A percentile compares a stretch with the other conserved stretches of the same genome.
Conservation (phyloP, 2,888 invertebrate genomes). For the Drepana falcataria region DNA sequence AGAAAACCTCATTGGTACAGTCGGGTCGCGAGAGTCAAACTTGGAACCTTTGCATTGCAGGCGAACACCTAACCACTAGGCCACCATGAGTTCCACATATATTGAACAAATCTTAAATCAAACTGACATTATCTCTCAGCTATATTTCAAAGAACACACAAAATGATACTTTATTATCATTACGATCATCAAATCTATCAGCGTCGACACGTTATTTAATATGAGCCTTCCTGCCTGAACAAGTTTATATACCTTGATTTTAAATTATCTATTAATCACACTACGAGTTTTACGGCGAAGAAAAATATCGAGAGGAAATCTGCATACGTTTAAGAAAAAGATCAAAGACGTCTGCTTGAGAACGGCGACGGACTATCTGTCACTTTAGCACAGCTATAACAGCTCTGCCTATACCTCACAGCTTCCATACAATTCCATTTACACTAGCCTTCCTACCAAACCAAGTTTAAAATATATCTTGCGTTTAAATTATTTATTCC, state of each 20-base stretch:
- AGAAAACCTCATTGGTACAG: too few relatives aligned
- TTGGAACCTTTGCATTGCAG: too few relatives aligned
- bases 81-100: not conserved
- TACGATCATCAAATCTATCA: conserved; percentile 34
- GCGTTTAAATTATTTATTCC: conserved; percentile 36
- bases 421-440: too few relatives aligned
- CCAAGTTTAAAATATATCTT: conserved; percentile 9
- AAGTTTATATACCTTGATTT: conserved; percentile 9
- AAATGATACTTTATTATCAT: conserved; percentile 36
- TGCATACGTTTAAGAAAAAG: too few relatives aligned
- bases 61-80: not conserved
- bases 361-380: too few relatives aligned
- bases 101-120: not conserved
- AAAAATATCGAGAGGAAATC: too few relatives aligned
- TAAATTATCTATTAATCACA: conserved; percentile 5
- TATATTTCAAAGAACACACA: conserved; percentile 18
- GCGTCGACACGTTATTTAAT: conserved; percentile 28
- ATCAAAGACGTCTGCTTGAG: too few relatives aligned
- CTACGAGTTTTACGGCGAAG: too few relatives aligned
- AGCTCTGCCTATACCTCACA: too few relatives aligned
- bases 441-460: conserved; percentile 19
- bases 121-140: not conserved
- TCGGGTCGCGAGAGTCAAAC: too few relatives aligned
- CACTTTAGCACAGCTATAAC: too few relatives aligned
- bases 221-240: conserved; percentile 22